Conservation (phyloP, 1,140 invertebrate species). For the Cydia amplana region DNA sequence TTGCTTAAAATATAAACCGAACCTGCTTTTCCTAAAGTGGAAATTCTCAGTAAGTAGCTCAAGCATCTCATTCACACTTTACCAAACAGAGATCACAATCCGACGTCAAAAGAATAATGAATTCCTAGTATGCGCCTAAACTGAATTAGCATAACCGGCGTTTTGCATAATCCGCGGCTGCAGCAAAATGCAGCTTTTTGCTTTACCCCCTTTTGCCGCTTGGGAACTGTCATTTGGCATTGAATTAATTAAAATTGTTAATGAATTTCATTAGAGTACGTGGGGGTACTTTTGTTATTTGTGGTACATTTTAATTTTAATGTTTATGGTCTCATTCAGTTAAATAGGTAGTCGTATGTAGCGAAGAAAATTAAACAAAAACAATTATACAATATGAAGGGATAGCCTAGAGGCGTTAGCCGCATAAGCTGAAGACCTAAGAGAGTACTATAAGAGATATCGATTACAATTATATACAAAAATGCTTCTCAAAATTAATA, state of each 20-base stretch:
- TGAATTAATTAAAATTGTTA: conserved; percentile 32
- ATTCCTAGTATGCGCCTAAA: conserved; percentile 23
- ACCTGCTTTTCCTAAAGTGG: neutral
- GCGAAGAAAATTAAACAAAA: too few relatives aligned
- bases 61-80: neutral
- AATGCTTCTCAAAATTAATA: too few relatives aligned
- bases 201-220: conserved; percentile 34
- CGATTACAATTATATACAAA: too few relatives aligned
- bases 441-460: too few relatives aligned
- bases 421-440: too few relatives aligned
- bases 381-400: too few relatives aligned
- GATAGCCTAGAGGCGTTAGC: too few relatives aligned
- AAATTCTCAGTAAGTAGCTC: neutral
- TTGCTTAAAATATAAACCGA: too few relatives aligned
- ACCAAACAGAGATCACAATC: conserved; percentile 11
- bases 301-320: neutral
- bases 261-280: conserved; percentile 22
- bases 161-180: conserved; percentile 36
- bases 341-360: too few relatives aligned
- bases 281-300: neutral
- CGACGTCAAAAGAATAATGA: conserved; percentile 27
- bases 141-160: conserved; percentile 34
- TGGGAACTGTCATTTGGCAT: conserved; percentile 30
- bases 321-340: too few relatives aligned
- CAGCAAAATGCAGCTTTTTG: conserved; percentile 33